Base-by-base conservation (phyloP, 2,888 invertebrate genomes). In the Monochamus alternatus region DNA sequence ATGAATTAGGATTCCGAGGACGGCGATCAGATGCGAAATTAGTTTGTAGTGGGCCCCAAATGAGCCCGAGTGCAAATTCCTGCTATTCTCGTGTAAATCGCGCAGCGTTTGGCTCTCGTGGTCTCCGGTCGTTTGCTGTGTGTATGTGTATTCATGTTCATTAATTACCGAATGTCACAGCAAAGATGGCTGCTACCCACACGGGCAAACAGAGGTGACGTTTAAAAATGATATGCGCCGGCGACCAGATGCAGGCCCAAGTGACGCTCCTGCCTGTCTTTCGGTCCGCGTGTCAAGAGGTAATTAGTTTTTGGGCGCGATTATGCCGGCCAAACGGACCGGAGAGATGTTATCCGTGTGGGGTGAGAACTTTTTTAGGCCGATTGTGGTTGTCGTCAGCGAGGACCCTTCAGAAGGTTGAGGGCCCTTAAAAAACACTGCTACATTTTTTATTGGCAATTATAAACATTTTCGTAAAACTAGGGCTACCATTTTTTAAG, bases 111-210 rank as follows among this genome's bases (percentile, higher is more conserved):
- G 63, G 14, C 68, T 62, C 68, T 62, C 51, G 69, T 72, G 73
- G 73, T 71, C 76, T 73, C 75, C 72, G 66, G 62, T 30, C 43
- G 71, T 32, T 66, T 60, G 52, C 73, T 68, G 74, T 22, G 66
- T 60, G 74, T 78, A 71, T 74, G 69, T 75, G 70, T 74, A 67
- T 70, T 73, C 71, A 60, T 78, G 81, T 81, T 81, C 85, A 85
- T 86, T 86, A 86, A 86, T 86, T 85, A 86, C 80, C 75, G 74
- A 79, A 77, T 83, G 85, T 85, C 85, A 84, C 81, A 83, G 82
- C 83, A 82, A 85, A 86, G 84, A 85, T 85, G 85, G 86, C 84
- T 78, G 79, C 80, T 80, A 80, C 83, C 82, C 78, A 84, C 82
- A 80, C 82, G 75, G 44, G 74, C 77, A 77, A 74, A 80, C 79